Conservation (phyloP, 1,140 invertebrate species). For the Scaptomyza hsui region DNA sequence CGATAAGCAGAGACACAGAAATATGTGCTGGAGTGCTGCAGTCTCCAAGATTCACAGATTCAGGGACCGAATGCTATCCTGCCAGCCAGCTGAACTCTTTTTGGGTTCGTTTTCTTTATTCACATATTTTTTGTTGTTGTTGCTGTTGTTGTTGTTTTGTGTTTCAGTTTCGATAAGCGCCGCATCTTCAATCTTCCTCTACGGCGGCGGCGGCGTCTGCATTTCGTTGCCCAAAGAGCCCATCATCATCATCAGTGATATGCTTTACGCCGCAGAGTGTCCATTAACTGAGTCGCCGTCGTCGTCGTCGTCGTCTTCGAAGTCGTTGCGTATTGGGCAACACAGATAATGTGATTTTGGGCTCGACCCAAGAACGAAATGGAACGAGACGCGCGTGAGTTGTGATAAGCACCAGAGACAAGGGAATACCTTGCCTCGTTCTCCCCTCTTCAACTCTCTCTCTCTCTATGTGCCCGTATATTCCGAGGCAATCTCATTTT, state of each 20-base stretch:
- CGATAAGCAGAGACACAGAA: constrained; percentile 66
- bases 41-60: constrained; percentile 22
- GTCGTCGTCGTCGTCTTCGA: constrained; percentile 60
- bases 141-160: constrained; percentile 14
- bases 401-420: constrained; percentile 71
- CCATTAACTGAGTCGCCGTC: constrained; percentile 76
- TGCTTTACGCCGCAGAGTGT: constrained; percentile 75
- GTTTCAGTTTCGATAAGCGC: constrained; percentile 72
- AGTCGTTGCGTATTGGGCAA: constrained; percentile 55
- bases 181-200: constrained; percentile 82
- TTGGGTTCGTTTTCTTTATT: constrained; percentile 43
- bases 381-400: constrained; percentile 79
- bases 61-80: constrained; percentile 38
- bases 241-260: constrained; percentile 65
- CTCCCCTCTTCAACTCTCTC: constrained; percentile 12
- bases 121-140: neutral
- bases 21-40: constrained; percentile 48
- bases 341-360: constrained; percentile 75
- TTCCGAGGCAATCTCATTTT: constrained; percentile 65
- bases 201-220: constrained; percentile 56
- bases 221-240: constrained; percentile 36
- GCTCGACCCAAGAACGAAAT: constrained; percentile 62
- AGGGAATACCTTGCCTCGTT: constrained; percentile 77
- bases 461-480: neutral
- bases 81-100: constrained; percentile 65